Evolutionary conservation across 2,113 vertebrate genomes (phyloP).

Genomic region (Dipodomys spectabilis): DNA sequence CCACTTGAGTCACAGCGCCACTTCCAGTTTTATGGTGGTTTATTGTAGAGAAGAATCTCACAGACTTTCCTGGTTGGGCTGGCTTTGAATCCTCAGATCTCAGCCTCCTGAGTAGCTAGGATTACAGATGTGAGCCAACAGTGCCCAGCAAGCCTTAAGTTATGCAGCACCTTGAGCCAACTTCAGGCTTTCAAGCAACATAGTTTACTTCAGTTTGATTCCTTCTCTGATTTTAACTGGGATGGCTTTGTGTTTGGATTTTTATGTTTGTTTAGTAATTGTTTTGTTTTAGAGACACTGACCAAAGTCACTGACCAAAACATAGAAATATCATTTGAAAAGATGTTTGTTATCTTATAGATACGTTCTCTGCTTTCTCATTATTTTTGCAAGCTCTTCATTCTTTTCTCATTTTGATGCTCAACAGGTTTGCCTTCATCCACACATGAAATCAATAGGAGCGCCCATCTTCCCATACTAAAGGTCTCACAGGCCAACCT

Average conservation of each 20-base stretch:
- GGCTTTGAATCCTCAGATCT: no score
- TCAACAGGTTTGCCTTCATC: background rate
- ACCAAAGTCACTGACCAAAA: background rate
- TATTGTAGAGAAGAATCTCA: no score
- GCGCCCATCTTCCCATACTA: background rate
- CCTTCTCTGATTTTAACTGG: background rate
- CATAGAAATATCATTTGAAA: background rate
- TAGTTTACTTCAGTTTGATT: background rate
- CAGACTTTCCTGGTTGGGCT: no score
- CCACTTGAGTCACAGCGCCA: no score
- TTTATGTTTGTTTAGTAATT: background rate
- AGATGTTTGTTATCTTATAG: background rate
- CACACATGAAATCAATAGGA: background rate
- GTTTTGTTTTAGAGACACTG: background rate
- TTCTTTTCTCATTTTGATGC: background rate
- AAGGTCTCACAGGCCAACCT: background rate
- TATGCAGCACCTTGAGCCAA: background rate
- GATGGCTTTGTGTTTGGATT: background rate
- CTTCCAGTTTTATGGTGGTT: no score
- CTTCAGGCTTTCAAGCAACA: background rate
- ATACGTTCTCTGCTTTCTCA: background rate
- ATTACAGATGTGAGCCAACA: no score
- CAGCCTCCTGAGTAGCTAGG: no score
- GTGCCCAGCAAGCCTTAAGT: background rate
- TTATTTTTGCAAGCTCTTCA: background rate